These are phyloP conservation scores for Temnothorax ravouxi DNA, from an alignment of 2,888 invertebrate genomes.

Conservation along the genomic window DNA sequence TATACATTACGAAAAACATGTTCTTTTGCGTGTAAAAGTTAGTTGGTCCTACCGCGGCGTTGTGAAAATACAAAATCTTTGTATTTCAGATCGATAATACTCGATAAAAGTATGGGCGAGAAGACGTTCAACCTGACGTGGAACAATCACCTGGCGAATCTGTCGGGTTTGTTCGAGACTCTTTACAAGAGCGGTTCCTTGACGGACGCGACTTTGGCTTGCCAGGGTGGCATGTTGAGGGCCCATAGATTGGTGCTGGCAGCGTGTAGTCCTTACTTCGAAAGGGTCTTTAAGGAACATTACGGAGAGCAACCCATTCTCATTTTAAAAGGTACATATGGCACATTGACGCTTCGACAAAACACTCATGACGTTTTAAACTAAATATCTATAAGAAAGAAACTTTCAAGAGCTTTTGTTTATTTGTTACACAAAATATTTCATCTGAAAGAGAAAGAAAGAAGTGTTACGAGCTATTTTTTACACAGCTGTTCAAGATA, in stretches of 20 bases:
- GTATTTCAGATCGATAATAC: constrained; percentile 36
- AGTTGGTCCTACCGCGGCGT: neutral
- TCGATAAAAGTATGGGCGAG: constrained; percentile 87
- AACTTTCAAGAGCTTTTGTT: neutral
- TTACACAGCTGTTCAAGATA: neutral
- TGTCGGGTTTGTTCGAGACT: constrained; percentile 90
- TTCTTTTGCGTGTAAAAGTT: neutral
- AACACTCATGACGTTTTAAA: neutral
- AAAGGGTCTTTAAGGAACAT: constrained; percentile 92
- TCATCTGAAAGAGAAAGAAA: neutral
- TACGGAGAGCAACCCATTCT: constrained; percentile 92
- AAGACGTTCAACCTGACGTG: constrained; percentile 91
- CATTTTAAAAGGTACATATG: constrained; percentile 88
- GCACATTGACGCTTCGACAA: neutral
- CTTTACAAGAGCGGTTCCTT: constrained; percentile 91
- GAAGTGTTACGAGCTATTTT: neutral
- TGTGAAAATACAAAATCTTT: neutral
- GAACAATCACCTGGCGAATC: constrained; percentile 92
- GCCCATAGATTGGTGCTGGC: constrained; percentile 92
- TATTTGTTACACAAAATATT: neutral
- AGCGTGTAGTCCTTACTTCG: constrained; percentile 92
- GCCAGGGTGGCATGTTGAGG: constrained; percentile 91
- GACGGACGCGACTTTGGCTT: constrained; percentile 91
- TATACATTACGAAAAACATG: neutral
- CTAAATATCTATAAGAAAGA: no score